phyloP scores from a whole-genome alignment of 2,797 vertebrate species.

The Sphenopsis melanotis region DNA sequence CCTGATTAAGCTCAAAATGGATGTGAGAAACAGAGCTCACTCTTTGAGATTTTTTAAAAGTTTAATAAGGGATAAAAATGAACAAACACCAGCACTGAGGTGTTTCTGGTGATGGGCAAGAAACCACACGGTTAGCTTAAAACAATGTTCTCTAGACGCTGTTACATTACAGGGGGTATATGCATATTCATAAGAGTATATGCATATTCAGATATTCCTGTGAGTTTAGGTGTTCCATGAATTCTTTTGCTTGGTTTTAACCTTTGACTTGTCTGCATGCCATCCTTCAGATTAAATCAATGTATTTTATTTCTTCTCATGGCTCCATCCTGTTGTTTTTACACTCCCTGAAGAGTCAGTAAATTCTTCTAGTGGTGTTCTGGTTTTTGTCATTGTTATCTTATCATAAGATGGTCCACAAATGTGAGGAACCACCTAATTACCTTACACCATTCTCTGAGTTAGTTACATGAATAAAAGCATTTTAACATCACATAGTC shows the following conservation, averaged over 20 bases:
- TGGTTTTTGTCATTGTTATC: neutral
- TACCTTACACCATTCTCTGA: neutral
- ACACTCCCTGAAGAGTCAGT: neutral
- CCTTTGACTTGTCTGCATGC: neutral
- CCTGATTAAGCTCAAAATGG: conserved; percentile 30
- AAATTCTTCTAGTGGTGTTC: neutral
- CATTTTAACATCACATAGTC: neutral
- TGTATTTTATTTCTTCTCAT: neutral
- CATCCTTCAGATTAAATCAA: neutral
- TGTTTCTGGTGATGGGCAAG: neutral
- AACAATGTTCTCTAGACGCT: neutral
- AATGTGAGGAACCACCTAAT: neutral
- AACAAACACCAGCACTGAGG: neutral
- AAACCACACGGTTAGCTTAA: neutral
- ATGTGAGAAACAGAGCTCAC: neutral
- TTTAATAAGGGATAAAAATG: neutral
- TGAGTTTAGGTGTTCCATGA: neutral
- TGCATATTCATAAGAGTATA: neutral
- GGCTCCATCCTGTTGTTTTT: neutral
- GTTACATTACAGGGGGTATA: neutral
- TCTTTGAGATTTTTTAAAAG: neutral
- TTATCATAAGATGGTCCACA: neutral
- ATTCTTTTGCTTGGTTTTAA: neutral
- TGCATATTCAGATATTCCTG: neutral
- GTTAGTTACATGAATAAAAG: neutral